A percentile compares a stretch with the other conserved stretches of the same genome.
Conservation (phyloP, 2,113 vertebrate genomes). For the Crotalus helleri region DNA sequence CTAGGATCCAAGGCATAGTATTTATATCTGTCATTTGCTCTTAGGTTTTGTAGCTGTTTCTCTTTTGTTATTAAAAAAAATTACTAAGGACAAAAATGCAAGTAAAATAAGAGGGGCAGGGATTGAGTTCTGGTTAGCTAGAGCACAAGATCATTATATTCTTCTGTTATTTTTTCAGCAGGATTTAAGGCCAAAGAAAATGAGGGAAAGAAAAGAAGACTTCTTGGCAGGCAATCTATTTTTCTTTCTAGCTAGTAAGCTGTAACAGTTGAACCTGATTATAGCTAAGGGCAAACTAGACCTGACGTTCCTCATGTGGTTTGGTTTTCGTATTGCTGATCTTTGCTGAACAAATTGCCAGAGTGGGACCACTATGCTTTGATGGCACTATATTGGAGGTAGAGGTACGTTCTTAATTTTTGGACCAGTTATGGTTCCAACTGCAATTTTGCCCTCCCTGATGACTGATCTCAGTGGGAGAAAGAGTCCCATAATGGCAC, state of each 20-base stretch:
- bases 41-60: conserved; percentile 6
- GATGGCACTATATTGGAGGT: neutral
- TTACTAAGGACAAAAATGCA: neutral
- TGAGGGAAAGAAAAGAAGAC: neutral
- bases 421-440: neutral
- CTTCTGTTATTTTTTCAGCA: neutral
- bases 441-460: neutral
- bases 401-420: neutral
- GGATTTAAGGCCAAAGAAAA: neutral
- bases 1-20: neutral
- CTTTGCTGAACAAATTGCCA: neutral
- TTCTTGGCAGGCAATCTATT: neutral
- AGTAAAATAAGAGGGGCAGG: neutral
- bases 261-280: neutral
- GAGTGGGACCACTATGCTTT: neutral
- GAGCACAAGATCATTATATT: neutral
- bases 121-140: neutral
- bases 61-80: conserved; percentile 4
- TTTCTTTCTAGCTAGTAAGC: neutral
- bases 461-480: neutral
- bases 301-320: neutral
- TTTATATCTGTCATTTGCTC: neutral
- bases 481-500: neutral
- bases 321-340: neutral
- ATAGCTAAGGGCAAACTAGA: neutral